A percentile compares a stretch with the other conserved stretches of the same genome.
Evolutionary conservation across 2,113 vertebrate genomes (phyloP).

Genomic region (Patagioenas fasciata): DNA sequence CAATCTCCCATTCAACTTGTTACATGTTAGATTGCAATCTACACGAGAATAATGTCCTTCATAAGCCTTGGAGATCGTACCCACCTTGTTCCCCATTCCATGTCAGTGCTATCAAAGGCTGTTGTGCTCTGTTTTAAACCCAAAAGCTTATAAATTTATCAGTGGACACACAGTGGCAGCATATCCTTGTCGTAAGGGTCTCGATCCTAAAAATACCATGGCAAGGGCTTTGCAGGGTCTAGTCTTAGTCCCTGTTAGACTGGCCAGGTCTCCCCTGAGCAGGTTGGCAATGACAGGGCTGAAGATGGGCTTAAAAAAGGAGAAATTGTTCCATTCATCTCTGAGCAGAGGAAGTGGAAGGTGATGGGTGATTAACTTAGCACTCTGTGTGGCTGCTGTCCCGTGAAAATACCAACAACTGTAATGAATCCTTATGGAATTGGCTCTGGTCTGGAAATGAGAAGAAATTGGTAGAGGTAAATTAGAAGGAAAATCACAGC

Average conservation of each 20-base stretch:
- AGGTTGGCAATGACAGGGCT: not conserved
- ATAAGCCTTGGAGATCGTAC: not conserved
- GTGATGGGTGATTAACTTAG: conserved; percentile 56
- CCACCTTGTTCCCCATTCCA: conserved; percentile 36
- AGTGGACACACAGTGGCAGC: not conserved
- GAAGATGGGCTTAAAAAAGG: conserved; percentile 34
- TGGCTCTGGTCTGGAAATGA: conserved; percentile 14
- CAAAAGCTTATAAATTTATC: conserved; percentile 33
- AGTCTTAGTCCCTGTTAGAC: not conserved
- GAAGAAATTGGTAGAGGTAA: conserved; percentile 26
- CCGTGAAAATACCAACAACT: conserved; percentile 29
- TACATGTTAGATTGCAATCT: not conserved
- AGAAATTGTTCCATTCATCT: not conserved
- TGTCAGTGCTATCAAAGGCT: conserved; percentile 22
- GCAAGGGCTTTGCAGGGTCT: not conserved
- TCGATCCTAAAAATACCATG: not conserved
- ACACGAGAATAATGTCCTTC: conserved; percentile 40
- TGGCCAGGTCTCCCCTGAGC: not conserved
- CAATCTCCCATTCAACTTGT: not conserved
- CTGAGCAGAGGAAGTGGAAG: conserved; percentile 5
- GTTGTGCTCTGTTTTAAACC: not conserved
- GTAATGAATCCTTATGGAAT: not conserved
- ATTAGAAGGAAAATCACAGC: conserved; percentile 20
- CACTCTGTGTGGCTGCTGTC: conserved; percentile 11
- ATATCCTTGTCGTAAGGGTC: not conserved